Evolutionary conservation across 2,888 invertebrate genomes (phyloP).

Genomic region (Epinotia nisella): DNA sequence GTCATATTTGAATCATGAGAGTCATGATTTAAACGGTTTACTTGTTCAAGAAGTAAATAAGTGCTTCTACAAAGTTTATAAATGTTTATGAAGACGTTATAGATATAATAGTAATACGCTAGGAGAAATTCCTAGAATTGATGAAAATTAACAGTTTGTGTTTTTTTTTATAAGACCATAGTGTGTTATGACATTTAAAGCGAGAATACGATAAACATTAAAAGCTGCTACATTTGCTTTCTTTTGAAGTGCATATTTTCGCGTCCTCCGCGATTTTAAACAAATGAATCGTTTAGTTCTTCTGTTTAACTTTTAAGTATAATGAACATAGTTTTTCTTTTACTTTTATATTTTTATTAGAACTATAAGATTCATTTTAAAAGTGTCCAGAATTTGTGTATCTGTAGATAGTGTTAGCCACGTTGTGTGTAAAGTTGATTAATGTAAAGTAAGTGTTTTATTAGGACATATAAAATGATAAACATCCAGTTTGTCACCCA

Average conservation of each 20-base stretch:
- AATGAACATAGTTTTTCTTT: no score
- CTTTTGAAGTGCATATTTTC: conserved; percentile 45
- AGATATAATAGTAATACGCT: conserved; percentile 21
- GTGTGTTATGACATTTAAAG: conserved; percentile 65
- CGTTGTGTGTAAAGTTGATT: conserved; percentile 62
- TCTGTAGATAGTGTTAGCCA: conserved; percentile 66
- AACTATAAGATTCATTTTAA: conserved; percentile 28
- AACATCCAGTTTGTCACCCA: conserved; percentile 74
- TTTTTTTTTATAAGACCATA: conserved; percentile 38
- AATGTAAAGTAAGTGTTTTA: conserved; percentile 65
- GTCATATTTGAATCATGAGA: background rate
- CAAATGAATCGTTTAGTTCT: conserved; percentile 34
- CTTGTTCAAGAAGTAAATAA: conserved; percentile 37
- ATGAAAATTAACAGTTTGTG: conserved; percentile 28
- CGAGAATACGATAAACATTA: conserved; percentile 49
- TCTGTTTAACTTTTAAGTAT: background rate
- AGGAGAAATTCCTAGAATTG: conserved; percentile 25
- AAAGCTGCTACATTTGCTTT: conserved; percentile 53
- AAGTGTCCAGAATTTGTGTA: conserved; percentile 53
- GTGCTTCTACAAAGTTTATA: conserved; percentile 27
- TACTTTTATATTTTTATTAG: no score
- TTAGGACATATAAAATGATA: conserved; percentile 73
- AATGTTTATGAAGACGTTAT: conserved; percentile 23
- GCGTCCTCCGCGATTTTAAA: conserved; percentile 51
- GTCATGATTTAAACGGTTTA: conserved; percentile 16